A percentile compares a stretch with the other conserved stretches of the same genome.
These are phyloP conservation scores for Melangyna quadrimaculata DNA, from an alignment of 2,888 invertebrate species.

Conservation along the genomic window DNA sequence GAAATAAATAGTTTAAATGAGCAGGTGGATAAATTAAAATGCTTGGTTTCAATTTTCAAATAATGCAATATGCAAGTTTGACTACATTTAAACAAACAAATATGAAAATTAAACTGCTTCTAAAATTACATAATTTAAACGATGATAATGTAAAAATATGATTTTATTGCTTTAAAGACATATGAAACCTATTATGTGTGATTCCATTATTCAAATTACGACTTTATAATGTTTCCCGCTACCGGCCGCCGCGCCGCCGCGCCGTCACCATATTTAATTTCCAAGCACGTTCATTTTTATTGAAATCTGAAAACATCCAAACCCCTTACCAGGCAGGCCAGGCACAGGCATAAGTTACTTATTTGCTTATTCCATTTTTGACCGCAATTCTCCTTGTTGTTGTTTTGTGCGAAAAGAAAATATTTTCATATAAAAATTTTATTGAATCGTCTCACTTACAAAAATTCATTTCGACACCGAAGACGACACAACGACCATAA, in stretches of 20 bases:
- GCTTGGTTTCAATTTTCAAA: too few relatives aligned
- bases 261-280: constrained; percentile 26
- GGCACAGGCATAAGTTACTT: background rate
- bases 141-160: background rate
- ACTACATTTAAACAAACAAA: background rate
- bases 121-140: background rate
- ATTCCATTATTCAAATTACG: constrained; percentile 21
- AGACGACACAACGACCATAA: background rate
- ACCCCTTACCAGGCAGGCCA: too few relatives aligned
- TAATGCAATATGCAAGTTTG: background rate
- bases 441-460: constrained; percentile 36
- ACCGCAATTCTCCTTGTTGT: background rate
- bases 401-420: background rate
- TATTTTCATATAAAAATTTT: constrained; percentile 26
- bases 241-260: too few relatives aligned
- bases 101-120: background rate
- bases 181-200: background rate
- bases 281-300: constrained; percentile 35
- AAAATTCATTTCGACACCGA: constrained; percentile 7
- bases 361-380: constrained; percentile 3
- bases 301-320: constrained; percentile 9
- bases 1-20: too few relatives aligned
- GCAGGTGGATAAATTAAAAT: too few relatives aligned
- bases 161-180: background rate
- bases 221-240: too few relatives aligned